These are phyloP conservation scores for Coracopsis vasa DNA, from an alignment of 2,113 vertebrate genomes.

Conservation along the genomic window DNA sequence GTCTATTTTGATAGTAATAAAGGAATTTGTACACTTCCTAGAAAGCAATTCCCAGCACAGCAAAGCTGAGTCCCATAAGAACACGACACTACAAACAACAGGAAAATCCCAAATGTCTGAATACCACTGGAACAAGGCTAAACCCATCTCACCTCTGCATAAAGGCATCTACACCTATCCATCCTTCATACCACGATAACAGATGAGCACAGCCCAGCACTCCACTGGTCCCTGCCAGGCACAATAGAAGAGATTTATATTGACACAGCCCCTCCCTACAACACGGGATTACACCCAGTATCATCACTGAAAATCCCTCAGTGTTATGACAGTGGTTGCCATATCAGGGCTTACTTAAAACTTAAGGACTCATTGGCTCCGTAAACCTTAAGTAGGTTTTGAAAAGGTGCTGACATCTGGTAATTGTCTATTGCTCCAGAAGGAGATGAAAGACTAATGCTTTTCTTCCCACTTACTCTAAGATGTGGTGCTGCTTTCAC, in stretches of 20 bases:
- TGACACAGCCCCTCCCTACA: background rate
- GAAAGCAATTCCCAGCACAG: background rate
- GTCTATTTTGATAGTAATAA: background rate
- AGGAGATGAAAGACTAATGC: background rate
- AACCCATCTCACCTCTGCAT: background rate
- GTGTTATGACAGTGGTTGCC: background rate
- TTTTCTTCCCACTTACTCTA: background rate
- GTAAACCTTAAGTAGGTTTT: background rate
- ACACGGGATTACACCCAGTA: background rate
- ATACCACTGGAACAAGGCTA: background rate
- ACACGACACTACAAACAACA: background rate
- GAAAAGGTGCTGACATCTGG: conserved; percentile 46
- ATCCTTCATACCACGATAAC: background rate
- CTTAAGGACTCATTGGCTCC: conserved; percentile 25
- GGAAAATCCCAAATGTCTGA: background rate
- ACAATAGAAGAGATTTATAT: background rate
- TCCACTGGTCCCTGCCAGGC: background rate
- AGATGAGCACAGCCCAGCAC: background rate
- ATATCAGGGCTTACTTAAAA: background rate
- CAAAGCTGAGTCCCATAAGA: background rate
- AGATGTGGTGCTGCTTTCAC: background rate
- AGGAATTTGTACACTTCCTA: background rate
- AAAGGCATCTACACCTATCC: background rate
- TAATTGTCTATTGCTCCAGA: conserved; percentile 10
- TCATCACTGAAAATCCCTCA: background rate